Evolutionary conservation across 2,888 invertebrate species (phyloP).

Genomic region (Lycocerus yunnanus): DNA sequence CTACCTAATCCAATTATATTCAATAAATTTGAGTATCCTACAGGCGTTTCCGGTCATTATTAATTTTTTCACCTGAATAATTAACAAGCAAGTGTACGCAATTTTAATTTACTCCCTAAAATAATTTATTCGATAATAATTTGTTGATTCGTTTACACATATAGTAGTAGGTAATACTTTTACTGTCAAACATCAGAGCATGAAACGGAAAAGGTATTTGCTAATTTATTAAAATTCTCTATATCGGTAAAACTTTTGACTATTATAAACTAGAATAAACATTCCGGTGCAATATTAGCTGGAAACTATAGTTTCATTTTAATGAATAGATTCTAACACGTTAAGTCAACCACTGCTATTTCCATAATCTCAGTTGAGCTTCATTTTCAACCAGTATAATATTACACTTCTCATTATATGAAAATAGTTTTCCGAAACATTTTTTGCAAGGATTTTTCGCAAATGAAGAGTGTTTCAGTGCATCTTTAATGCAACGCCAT

Average conservation of each 20-base stretch:
- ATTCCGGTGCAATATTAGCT: too few species aligned
- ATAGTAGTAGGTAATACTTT: too few species aligned
- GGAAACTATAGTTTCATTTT: background rate
- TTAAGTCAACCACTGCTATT: background rate
- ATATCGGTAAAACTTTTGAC: background rate
- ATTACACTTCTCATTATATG: background rate
- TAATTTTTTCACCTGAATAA: background rate
- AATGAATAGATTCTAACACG: background rate
- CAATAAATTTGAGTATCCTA: conserved; percentile 1
- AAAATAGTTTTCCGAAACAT: background rate
- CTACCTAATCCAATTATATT: conserved; percentile 51
- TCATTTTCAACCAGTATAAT: background rate
- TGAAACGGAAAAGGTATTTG: background rate
- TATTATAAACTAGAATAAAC: too few species aligned
- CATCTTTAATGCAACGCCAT: background rate
- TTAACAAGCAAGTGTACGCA: background rate
- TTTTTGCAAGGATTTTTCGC: background rate
- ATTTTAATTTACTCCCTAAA: background rate
- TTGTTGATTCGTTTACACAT: too few species aligned
- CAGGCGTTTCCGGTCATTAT: background rate
- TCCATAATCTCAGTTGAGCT: background rate
- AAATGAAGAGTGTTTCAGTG: background rate
- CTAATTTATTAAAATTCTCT: background rate
- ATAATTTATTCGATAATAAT: background rate
- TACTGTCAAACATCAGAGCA: background rate